Evolutionary conservation across 2,888 invertebrate genomes (phyloP).

Genomic region (Archips xylosteana): DNA sequence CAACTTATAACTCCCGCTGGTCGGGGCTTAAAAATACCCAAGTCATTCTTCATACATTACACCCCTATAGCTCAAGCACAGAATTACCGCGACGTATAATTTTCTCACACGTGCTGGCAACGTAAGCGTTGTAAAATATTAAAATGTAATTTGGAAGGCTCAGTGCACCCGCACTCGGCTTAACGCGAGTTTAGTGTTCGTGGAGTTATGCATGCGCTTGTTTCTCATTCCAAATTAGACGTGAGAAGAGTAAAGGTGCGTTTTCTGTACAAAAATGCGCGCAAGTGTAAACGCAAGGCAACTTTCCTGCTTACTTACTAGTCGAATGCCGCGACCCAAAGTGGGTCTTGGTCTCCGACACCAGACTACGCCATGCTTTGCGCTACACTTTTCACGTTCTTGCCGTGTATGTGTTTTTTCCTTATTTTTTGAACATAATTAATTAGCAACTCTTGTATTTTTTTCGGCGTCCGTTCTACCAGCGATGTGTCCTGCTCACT

Average conservation of each 20-base stretch:
- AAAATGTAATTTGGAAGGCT: constrained; percentile 42
- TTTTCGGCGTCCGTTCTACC: no score
- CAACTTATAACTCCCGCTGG: not conserved
- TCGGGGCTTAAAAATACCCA: constrained; percentile 14
- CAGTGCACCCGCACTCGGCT: constrained; percentile 40
- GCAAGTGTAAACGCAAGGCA: not conserved
- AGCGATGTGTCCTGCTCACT: no score
- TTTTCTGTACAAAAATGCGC: not conserved
- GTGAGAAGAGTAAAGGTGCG: constrained; percentile 16
- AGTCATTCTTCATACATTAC: constrained; percentile 38
- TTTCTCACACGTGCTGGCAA: constrained; percentile 31
- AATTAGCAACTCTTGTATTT: no score
- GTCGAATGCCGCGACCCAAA: no score
- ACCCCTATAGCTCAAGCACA: constrained; percentile 32
- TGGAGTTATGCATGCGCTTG: constrained; percentile 33
- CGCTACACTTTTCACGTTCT: no score
- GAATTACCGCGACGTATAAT: constrained; percentile 34
- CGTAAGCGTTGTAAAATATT: constrained; percentile 39
- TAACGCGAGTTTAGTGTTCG: constrained; percentile 41
- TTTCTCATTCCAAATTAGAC: constrained; percentile 37
- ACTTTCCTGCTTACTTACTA: no score
- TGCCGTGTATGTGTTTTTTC: no score
- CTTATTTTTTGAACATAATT: no score
- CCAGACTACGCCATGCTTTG: no score
- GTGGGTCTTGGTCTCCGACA: no score